Conservation (phyloP, 2,113 vertebrate species). For the Anhinga anhinga region DNA sequence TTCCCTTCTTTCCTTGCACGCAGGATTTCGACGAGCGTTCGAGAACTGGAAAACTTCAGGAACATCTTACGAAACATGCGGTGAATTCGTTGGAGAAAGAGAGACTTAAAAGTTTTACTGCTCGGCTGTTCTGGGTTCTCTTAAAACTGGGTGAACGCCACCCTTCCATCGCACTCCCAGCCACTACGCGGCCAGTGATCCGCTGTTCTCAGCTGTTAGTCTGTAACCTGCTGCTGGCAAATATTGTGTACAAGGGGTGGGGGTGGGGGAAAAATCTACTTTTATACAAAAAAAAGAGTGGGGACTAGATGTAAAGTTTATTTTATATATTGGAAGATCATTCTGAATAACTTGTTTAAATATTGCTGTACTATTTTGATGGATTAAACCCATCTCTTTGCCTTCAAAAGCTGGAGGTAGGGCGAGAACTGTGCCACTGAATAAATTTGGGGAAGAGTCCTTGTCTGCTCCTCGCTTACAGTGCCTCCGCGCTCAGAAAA, state of each 20-base stretch:
- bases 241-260: not conserved
- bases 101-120: not conserved
- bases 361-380: not conserved
- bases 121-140: not conserved
- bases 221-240: slow-evolving; percentile 14
- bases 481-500: fast-evolving
- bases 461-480: not conserved
- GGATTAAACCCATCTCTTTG: not conserved
- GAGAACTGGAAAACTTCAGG: slow-evolving; percentile 89
- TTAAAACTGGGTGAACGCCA: not conserved
- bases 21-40: slow-evolving; percentile 91
- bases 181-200: not conserved
- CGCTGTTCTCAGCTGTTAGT: not conserved
- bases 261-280: too few species aligned
- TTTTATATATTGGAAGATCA: not conserved
- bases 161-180: not conserved
- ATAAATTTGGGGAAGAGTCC: not conserved
- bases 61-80: slow-evolving; percentile 73
- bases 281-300: not conserved
- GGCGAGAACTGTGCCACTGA: not conserved
- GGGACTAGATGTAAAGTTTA: not conserved
- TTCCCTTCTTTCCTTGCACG: not conserved
- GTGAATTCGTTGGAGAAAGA: not conserved
- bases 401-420: not conserved
- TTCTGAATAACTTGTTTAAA: not conserved